Conservation (phyloP, 2,113 vertebrate species). For the Strigops habroptila region DNA sequence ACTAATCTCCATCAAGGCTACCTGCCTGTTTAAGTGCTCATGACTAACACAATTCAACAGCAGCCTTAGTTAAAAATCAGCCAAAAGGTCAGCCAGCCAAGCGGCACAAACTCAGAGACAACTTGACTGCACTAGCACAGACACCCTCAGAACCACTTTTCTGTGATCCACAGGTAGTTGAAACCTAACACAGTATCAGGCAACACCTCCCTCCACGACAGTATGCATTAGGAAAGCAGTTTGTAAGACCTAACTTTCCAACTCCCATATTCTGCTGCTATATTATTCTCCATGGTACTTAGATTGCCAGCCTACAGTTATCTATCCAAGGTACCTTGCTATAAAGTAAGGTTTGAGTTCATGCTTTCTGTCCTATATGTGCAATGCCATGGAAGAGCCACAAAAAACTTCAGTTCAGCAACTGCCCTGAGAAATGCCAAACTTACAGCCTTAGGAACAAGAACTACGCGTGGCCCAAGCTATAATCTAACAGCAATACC, state of each 20-base stretch:
- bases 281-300: neutral
- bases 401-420: neutral
- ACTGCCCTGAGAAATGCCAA: neutral
- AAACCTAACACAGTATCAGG: neutral
- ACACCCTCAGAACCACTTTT: neutral
- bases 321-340: neutral
- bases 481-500: neutral
- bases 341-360: neutral
- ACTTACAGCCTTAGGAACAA: neutral
- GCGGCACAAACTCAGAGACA: neutral
- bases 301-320: neutral
- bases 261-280: neutral
- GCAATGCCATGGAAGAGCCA: neutral
- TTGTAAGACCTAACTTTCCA: neutral
- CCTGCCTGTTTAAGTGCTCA: neutral
- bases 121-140: neutral
- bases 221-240: neutral
- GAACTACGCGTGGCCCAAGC: neutral
- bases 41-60: neutral
- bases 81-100: neutral
- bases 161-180: neutral
- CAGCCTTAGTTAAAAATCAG: neutral
- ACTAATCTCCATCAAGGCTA: slow-evolving; percentile 31
- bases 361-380: accelerated
- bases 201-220: neutral